These are phyloP conservation scores for Teleiodes luculella DNA, from an alignment of 2,888 invertebrate species.

Conservation along the genomic window DNA sequence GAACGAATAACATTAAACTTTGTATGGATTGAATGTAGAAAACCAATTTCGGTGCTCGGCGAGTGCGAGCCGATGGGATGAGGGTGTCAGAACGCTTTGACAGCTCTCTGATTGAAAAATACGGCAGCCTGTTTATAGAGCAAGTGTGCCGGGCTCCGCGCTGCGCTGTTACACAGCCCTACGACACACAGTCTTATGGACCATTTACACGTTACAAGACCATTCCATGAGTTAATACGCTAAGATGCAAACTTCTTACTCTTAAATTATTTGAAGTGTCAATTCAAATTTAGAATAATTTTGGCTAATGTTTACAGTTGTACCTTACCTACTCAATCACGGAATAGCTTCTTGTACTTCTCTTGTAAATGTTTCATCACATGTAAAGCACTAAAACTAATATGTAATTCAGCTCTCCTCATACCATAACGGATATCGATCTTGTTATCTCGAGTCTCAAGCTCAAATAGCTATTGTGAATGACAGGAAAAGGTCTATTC, in stretches of 20 bases:
- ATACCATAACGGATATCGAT: not conserved
- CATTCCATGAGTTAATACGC: too few species aligned
- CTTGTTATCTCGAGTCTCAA: not conserved
- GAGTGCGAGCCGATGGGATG: slow-evolving; percentile 79
- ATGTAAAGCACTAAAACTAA: not conserved
- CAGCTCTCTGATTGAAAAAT: slow-evolving; percentile 82
- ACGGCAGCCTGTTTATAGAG: slow-evolving; percentile 79
- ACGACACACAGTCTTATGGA: too few species aligned
- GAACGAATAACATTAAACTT: slow-evolving; percentile 80
- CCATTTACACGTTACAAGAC: too few species aligned
- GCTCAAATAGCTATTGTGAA: not conserved
- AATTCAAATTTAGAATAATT: too few species aligned
- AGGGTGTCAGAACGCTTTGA: slow-evolving; percentile 81
- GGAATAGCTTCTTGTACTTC: too few species aligned
- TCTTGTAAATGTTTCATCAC: too few species aligned
- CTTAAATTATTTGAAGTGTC: too few species aligned
- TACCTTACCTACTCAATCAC: too few species aligned
- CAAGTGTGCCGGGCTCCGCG: slow-evolving; percentile 59
- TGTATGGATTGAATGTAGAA: slow-evolving; percentile 80
- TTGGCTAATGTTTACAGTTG: too few species aligned
- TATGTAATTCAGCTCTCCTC: not conserved
- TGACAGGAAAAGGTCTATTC: slow-evolving; percentile 42
- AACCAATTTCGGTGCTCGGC: slow-evolving; percentile 79
- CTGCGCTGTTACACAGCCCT: not conserved
- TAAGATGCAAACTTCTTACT: too few species aligned